Conservation (phyloP, 2,888 invertebrate species). For the Ormyrus rosae region DNA sequence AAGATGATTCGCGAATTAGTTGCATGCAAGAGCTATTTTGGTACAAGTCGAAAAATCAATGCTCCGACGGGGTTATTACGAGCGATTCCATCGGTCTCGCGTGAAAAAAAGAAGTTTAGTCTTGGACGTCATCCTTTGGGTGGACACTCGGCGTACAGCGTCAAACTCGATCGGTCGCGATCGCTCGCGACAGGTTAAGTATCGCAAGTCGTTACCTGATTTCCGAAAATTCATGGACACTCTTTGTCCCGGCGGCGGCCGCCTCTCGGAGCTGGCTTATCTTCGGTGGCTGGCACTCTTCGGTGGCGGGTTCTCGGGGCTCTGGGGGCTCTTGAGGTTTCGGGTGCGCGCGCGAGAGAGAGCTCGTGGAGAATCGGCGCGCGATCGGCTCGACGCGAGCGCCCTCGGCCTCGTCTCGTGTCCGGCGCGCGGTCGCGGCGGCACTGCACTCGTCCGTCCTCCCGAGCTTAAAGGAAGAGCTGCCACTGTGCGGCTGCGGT, state of each 20-base stretch:
- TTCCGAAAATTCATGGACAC: constrained; percentile 82
- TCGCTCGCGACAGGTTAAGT: too few relatives aligned
- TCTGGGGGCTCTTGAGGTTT: too few relatives aligned
- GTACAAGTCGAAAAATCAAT: too few relatives aligned
- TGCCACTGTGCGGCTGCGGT: background rate
- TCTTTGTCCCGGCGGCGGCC: constrained; percentile 77
- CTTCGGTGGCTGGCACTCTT: constrained; percentile 19
- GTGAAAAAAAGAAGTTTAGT: too few relatives aligned
- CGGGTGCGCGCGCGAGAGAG: too few relatives aligned
- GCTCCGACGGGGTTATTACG: too few relatives aligned
- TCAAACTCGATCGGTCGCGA: too few relatives aligned
- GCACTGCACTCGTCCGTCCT: background rate
- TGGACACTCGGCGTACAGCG: too few relatives aligned
- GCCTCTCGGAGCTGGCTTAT: constrained; percentile 65
- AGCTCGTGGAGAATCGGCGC: background rate
- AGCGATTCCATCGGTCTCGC: too few relatives aligned
- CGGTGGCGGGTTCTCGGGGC: background rate
- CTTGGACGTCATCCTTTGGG: too few relatives aligned
- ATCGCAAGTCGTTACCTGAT: constrained; percentile 78
- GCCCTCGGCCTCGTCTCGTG: background rate
- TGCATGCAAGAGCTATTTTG: too few relatives aligned
- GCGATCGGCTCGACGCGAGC: background rate
- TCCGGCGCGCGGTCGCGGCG: background rate
- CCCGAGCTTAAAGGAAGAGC: background rate
- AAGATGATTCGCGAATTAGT: too few relatives aligned